These are phyloP conservation scores for Apteryx mantelli DNA, from an alignment of 2,113 vertebrate species.

Conservation along the genomic window DNA sequence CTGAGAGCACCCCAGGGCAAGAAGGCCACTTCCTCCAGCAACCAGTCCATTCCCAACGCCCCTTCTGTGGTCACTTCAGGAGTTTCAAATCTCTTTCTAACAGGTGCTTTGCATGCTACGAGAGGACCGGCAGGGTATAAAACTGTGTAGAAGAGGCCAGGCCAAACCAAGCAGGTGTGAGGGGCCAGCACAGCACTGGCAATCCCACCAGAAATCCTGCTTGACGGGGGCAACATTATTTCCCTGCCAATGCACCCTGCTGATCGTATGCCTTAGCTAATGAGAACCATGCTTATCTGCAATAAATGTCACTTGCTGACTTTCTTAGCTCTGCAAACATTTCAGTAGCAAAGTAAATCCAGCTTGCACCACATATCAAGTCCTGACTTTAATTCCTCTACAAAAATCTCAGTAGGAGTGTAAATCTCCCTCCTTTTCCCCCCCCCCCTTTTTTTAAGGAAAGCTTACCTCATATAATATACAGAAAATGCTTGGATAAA, in stretches of 20 bases:
- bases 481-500: neutral
- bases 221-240: neutral
- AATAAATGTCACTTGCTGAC: conserved; percentile 13
- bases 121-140: neutral
- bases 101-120: rapidly evolving
- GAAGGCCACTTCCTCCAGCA: neutral
- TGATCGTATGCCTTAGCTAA: neutral
- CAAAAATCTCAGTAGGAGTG: neutral
- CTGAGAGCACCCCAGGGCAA: neutral
- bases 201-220: neutral
- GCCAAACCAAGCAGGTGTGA: neutral
- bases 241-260: neutral
- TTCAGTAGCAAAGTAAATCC: neutral
- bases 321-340: neutral
- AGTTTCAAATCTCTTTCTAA: neutral
- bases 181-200: neutral
- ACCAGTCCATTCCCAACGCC: neutral
- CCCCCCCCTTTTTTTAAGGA: neutral
- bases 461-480: neutral
- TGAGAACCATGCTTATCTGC: neutral
- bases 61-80: neutral
- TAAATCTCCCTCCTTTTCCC: neutral
- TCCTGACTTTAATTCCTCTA: neutral
- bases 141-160: neutral
- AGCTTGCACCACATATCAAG: neutral